Conservation (phyloP, 2,113 vertebrate species). For the Clarias magur region DNA sequence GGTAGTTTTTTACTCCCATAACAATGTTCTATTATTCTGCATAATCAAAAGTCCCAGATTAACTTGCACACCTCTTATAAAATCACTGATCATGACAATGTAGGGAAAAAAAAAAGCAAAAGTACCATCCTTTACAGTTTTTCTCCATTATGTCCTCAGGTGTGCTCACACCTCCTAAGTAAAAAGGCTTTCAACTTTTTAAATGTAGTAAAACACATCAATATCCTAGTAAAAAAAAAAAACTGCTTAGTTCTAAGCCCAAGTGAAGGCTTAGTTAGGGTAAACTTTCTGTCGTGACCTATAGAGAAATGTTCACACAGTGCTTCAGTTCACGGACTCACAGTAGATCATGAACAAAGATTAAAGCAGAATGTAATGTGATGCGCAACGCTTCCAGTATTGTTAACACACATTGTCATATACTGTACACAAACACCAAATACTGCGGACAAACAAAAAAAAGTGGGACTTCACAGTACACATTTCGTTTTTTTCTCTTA, state of each 20-base stretch:
- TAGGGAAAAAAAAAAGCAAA: not conserved
- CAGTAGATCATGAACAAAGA: not conserved
- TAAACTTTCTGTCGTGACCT: not conserved
- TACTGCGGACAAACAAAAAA: not conserved
- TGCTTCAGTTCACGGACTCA: conserved; percentile 33
- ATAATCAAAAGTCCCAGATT: too few relatives aligned
- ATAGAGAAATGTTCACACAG: conserved; percentile 24
- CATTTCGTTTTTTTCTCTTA: not conserved
- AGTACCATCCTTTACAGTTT: not conserved
- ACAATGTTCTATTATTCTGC: too few relatives aligned
- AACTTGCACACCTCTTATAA: not conserved
- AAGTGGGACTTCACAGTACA: conserved; percentile 11
- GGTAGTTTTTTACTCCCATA: too few relatives aligned
- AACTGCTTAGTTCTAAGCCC: not conserved
- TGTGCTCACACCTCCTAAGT: not conserved
- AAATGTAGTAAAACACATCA: not conserved
- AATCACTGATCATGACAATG: not conserved
- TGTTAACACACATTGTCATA: conserved; percentile 23
- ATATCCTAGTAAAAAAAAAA: not conserved
- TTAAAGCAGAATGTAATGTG: not conserved
- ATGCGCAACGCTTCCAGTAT: conserved; percentile 9
- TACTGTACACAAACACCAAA: not conserved
- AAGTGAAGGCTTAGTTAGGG: not conserved
- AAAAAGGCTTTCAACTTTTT: not conserved
- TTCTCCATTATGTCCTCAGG: not conserved